Evolutionary conservation across 2,888 invertebrate genomes (phyloP).

Genomic region (Heliconius ismenius): DNA sequence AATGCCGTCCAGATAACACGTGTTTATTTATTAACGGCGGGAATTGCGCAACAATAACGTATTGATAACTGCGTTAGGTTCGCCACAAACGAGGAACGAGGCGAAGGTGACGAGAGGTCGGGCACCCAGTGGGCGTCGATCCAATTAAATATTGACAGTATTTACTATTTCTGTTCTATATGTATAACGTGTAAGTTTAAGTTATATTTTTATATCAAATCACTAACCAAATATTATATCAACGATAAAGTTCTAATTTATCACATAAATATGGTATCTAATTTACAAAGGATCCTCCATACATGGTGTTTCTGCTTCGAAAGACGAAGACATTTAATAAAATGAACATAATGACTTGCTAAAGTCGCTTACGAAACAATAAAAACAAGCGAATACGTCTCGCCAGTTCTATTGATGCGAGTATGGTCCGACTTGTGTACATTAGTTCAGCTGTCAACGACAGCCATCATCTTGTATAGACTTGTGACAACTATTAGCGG

Average conservation of each 20-base stretch:
- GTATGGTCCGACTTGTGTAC: constrained; percentile 55
- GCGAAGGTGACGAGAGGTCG: constrained; percentile 43
- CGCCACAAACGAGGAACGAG: constrained; percentile 34
- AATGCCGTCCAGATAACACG: constrained; percentile 68
- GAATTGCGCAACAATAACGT: constrained; percentile 65
- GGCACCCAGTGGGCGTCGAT: constrained; percentile 28
- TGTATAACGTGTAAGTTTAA: neutral
- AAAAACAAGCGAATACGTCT: constrained; percentile 56
- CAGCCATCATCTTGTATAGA: constrained; percentile 54
- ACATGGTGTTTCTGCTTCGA: neutral
- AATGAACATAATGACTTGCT: constrained; percentile 38
- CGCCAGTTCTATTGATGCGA: constrained; percentile 52
- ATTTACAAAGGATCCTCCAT: neutral
- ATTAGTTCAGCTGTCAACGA: constrained; percentile 56
- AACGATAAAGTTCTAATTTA: too few relatives aligned
- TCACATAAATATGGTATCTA: neutral
- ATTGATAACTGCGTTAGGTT: constrained; percentile 47
- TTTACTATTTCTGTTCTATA: constrained; percentile 10
- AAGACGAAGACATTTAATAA: constrained; percentile 37
- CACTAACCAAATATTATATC: too few relatives aligned
- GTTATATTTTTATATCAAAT: neutral
- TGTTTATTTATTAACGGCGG: constrained; percentile 62
- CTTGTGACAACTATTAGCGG: constrained; percentile 22
- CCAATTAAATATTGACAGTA: constrained; percentile 27
- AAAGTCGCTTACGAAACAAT: constrained; percentile 38